Evolutionary conservation across 64 coral and sea anemone genomes (phyloP).

Genomic region (Acropora yongei): DNA sequence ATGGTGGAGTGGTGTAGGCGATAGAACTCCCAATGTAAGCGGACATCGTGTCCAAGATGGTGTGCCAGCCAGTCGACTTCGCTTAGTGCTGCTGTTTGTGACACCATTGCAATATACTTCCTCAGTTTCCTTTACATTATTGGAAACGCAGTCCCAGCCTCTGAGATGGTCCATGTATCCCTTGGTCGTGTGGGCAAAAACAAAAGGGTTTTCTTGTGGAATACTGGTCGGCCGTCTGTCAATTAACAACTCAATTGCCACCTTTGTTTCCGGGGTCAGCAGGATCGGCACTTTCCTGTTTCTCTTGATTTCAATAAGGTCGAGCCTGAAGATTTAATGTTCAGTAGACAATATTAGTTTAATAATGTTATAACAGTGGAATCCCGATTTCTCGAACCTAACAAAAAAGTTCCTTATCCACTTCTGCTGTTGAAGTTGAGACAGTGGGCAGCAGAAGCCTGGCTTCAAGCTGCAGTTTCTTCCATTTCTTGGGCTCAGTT

Average conservation of each 20-base stretch:
- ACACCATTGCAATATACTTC: too few relatives aligned
- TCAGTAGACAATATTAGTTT: too few relatives aligned
- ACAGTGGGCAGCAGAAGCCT: background rate
- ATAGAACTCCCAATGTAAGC: conserved; percentile 39
- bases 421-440: background rate
- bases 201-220: background rate
- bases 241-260: conserved; percentile 14
- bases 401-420: background rate
- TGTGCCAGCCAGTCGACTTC: conserved; percentile 55
- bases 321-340: conserved; percentile 28
- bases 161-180: conserved; percentile 3
- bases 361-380: background rate
- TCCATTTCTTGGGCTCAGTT: background rate
- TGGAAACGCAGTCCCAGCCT: conserved; percentile 51
- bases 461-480: background rate
- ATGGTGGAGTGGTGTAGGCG: conserved; percentile 23
- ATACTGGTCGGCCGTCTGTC: background rate
- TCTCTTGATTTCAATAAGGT: conserved; percentile 52
- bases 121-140: background rate
- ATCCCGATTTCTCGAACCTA: background rate
- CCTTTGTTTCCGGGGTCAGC: conserved; percentile 3
- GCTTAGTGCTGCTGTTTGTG: conserved; percentile 6
- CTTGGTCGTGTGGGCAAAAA: conserved; percentile 18
- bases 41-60: conserved; percentile 58
- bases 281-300: conserved; percentile 29